Evolutionary conservation across 2,888 invertebrate species (phyloP), one percentile per base, ranked within the genome.

Genomic region (Ochropleura leucogaster): DNA sequence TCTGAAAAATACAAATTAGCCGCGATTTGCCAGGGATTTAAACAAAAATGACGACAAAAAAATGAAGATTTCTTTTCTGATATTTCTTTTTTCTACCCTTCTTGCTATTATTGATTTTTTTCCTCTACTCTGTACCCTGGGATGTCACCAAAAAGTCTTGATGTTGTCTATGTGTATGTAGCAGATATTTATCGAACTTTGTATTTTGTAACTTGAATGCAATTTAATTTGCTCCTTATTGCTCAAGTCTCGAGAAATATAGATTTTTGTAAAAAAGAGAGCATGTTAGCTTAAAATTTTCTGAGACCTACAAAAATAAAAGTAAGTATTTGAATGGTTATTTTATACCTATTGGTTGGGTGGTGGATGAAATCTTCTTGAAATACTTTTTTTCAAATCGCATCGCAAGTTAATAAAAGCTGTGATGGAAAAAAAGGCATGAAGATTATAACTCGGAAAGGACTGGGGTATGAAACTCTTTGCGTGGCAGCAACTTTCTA

Each of bases 101-200:
- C 47, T 40, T 53, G 16, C 53, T 68, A 51, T 8, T 20, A 40
- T 53, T 57, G 12, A 68, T n/a, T 69, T 51, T 65, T 77, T 86
- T 86, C 82, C 82, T 87, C 85, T 85, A 66, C 79, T 82, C 46
- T 82, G 74, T 74, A 82, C 64, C n/a, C 55, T 80, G 74, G 57
- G 70, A 82, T 85, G 72, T 80, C 68, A 75, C 20, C 67, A 66
- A 53, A 49, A 59, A 72, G 49, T 82, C 72, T 82, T 70, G 71
- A 49, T 81, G 77, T 82, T 84, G 82, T 74, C 65, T 77, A 49
- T 73, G 83, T 85, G 85, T 76, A 77, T 68, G 72, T 85, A 85
- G 87, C 74, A 74, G 62, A 81, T 70, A 78, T 85, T 55, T 84
- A 68, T 77, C 60, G 63, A 68, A 64, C 63, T 87, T 68, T 81